These are phyloP conservation scores for Phaenicophaeus curvirostris DNA, from an alignment of 2,797 vertebrate genomes.

Conservation along the genomic window DNA sequence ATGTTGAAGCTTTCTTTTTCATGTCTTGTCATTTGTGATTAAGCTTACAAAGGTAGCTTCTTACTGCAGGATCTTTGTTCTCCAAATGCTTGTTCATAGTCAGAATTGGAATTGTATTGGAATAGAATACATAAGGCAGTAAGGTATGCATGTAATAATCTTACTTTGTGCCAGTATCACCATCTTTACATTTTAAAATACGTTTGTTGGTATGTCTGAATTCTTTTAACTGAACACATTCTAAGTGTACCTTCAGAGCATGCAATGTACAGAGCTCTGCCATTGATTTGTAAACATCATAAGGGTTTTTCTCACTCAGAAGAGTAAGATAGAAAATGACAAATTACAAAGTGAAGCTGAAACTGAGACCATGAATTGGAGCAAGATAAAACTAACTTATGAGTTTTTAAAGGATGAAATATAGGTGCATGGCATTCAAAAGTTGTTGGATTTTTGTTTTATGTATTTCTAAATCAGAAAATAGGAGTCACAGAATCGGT, in stretches of 20 bases:
- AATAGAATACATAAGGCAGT: background rate
- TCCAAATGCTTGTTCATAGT: background rate
- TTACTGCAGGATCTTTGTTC: background rate
- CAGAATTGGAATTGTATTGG: background rate
- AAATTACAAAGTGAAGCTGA: background rate
- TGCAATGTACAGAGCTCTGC: background rate
- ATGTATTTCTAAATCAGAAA: background rate
- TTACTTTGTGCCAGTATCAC: background rate
- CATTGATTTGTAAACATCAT: background rate
- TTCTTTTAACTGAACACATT: background rate
- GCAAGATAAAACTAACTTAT: background rate
- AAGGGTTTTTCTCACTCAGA: background rate
- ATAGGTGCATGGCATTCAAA: background rate
- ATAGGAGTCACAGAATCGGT: rapidly evolving
- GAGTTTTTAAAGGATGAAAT: background rate
- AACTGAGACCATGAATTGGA: background rate
- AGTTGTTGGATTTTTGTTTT: background rate
- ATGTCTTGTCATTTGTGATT: background rate
- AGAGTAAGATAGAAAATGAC: background rate
- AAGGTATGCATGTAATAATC: background rate
- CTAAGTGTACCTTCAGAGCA: background rate
- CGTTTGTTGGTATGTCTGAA: background rate
- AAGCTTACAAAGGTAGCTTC: background rate
- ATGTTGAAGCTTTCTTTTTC: background rate
- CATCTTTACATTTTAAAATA: background rate